Evolutionary conservation across 2,113 vertebrate genomes (phyloP).

Genomic region (Poeciliopsis occidentalis): DNA sequence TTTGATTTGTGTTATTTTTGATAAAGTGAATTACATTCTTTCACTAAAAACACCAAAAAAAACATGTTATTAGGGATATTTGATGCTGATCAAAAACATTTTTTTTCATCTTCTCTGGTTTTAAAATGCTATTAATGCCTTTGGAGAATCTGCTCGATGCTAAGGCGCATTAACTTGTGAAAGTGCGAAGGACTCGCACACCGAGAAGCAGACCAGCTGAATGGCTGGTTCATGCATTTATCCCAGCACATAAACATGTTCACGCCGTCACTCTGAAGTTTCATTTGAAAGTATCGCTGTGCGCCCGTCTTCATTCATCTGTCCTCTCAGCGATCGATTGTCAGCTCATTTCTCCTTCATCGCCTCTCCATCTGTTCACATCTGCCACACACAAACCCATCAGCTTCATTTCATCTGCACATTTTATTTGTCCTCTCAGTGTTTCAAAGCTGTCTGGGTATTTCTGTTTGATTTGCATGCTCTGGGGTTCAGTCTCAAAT

Average conservation of each 20-base stretch:
- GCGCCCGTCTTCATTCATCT: conserved; percentile 23
- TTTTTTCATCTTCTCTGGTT: neutral
- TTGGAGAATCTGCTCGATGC: conserved; percentile 1
- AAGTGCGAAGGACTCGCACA: conserved; percentile 6
- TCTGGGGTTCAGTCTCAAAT: conserved; percentile 59
- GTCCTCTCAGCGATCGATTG: conserved; percentile 11
- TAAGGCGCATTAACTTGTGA: conserved; percentile 9
- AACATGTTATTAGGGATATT: neutral
- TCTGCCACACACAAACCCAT: conserved; percentile 31
- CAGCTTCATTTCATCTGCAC: conserved; percentile 31
- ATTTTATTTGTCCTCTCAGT: conserved; percentile 63
- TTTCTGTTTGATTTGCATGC: conserved; percentile 60
- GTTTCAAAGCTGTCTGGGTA: conserved; percentile 40
- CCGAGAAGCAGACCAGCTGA: neutral
- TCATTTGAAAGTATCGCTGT: conserved; percentile 24
- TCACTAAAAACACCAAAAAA: neutral
- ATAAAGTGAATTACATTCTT: neutral
- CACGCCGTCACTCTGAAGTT: conserved; percentile 3
- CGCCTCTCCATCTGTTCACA: conserved; percentile 23
- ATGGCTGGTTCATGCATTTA: conserved; percentile 13
- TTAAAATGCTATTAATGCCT: conserved; percentile 1
- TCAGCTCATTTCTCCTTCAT: conserved; percentile 18
- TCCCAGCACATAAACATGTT: neutral
- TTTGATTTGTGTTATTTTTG: conserved; percentile 25
- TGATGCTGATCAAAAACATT: neutral